Percentiles rank a stretch among this genome's conserved stretches.
phyloP scores from a whole-genome alignment of 2,113 vertebrate species.

The Bostrychus sinensis region DNA sequence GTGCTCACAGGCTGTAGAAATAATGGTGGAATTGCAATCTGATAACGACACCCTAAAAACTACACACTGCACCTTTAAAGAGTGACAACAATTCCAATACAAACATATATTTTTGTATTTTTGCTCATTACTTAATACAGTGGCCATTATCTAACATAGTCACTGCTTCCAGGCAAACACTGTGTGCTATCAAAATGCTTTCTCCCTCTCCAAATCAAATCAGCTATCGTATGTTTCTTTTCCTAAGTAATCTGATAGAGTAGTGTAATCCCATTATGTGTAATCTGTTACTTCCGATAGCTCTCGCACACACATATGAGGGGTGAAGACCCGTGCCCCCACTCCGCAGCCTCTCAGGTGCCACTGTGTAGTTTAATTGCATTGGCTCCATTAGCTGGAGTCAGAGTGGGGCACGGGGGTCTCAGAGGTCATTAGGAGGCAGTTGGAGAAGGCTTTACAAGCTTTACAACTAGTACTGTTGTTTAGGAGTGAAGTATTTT shows the following conservation, averaged over 20 bases:
- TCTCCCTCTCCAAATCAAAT: slow-evolving; percentile 40
- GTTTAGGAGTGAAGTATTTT: neutral
- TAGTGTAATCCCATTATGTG: slow-evolving; percentile 70
- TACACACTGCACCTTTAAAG: too few relatives aligned
- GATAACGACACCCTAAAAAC: too few relatives aligned
- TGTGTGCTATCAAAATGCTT: slow-evolving; percentile 2
- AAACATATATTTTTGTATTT: neutral
- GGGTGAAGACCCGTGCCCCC: neutral
- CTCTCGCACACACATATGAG: slow-evolving; percentile 12
- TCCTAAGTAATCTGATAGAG: slow-evolving; percentile 63
- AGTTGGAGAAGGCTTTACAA: slow-evolving; percentile 43
- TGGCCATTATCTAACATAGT: slow-evolving; percentile 9
- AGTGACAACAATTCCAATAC: too few relatives aligned
- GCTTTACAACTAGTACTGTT: slow-evolving; percentile 13
- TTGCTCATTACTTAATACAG: slow-evolving; percentile 3
- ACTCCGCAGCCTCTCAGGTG: slow-evolving; percentile 72
- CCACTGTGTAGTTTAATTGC: slow-evolving; percentile 77
- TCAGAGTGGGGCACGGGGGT: slow-evolving; percentile 61
- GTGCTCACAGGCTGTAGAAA: too few relatives aligned
- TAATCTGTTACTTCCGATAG: slow-evolving; percentile 70
- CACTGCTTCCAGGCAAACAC: slow-evolving; percentile 10
- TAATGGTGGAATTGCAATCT: too few relatives aligned
- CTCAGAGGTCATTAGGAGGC: slow-evolving; percentile 72
- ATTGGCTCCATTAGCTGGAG: slow-evolving; percentile 77
- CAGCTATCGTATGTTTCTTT: slow-evolving; percentile 37